These are phyloP conservation scores for Choreutis nemorana DNA, from an alignment of 2,888 invertebrate species.

Conservation along the genomic window DNA sequence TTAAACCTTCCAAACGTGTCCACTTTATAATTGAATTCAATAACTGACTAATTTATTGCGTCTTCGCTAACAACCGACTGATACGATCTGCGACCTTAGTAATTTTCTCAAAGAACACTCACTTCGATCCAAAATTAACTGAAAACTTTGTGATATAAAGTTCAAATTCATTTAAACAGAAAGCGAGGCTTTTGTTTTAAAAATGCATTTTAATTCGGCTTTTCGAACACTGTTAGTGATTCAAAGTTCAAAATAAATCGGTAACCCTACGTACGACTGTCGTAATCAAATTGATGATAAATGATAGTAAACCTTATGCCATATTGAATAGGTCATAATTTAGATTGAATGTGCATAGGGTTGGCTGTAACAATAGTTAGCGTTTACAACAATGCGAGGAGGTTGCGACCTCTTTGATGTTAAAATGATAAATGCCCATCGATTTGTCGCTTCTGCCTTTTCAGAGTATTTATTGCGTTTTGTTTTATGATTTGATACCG, in stretches of 20 bases:
- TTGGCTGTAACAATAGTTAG: conserved; percentile 11
- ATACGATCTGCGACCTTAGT: conserved; percentile 28
- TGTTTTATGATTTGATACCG: conserved; percentile 6
- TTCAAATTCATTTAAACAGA: conserved; percentile 6
- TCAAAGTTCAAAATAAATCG: conserved; percentile 10
- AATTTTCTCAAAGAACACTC: conserved; percentile 12
- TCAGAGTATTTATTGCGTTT: conserved; percentile 11
- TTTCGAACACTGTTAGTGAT: conserved; percentile 12
- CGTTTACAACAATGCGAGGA: conserved; percentile 15
- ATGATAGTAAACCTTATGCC: conserved; percentile 3
- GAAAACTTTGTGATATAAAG: conserved; percentile 3
- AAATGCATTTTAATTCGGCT: conserved; percentile 12
- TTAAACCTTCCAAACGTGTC: conserved; percentile 18
- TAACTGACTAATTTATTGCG: conserved; percentile 37
- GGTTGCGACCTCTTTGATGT: conserved; percentile 22
- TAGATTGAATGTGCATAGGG: conserved; percentile 1
- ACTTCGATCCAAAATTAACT: conserved; percentile 10
- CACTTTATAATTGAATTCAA: conserved; percentile 35
- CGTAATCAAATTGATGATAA: background rate
- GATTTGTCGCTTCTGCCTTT: conserved; percentile 24
- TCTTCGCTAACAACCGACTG: conserved; percentile 22
- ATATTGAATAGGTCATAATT: conserved; percentile 7
- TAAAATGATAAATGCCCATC: conserved; percentile 13
- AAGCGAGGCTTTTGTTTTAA: conserved; percentile 9
- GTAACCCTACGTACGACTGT: too few relatives aligned